These are phyloP conservation scores for Meghimatium bilineatum DNA, from an alignment of 2,888 invertebrate genomes.

Conservation along the genomic window DNA sequence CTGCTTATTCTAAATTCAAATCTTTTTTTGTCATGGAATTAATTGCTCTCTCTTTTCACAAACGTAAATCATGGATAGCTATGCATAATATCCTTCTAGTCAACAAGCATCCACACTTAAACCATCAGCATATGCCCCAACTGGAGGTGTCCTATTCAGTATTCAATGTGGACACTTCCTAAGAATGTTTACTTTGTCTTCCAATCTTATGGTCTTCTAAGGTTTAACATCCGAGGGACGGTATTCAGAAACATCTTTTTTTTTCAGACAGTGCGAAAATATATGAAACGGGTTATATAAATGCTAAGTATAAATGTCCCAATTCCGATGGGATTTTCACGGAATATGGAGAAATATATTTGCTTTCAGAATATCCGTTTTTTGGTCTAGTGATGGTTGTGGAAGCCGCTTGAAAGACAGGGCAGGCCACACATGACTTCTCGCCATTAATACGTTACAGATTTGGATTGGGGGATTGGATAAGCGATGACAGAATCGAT, in stretches of 20 bases:
- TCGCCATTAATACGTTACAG: neutral
- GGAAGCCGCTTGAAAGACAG: neutral
- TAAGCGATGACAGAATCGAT: neutral
- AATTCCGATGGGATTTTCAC: neutral
- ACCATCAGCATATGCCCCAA: neutral
- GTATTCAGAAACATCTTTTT: neutral
- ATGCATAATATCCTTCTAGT: no score
- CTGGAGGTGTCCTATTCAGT: neutral
- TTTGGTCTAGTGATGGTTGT: neutral
- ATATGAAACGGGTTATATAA: neutral
- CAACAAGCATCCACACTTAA: neutral
- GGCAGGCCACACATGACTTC: neutral
- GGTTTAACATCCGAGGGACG: neutral
- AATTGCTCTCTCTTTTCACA: no score
- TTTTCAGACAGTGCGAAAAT: neutral
- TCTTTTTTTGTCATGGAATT: no score
- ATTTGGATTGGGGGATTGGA: neutral
- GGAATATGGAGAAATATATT: neutral
- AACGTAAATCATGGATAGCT: no score
- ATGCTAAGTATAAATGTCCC: neutral
- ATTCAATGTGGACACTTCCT: neutral
- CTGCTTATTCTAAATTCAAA: no score
- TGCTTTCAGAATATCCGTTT: neutral
- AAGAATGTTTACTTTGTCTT: neutral
- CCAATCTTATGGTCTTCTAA: neutral